Evolutionary conservation across 2,888 invertebrate species (phyloP).

Genomic region (Pemphredon lugubris): DNA sequence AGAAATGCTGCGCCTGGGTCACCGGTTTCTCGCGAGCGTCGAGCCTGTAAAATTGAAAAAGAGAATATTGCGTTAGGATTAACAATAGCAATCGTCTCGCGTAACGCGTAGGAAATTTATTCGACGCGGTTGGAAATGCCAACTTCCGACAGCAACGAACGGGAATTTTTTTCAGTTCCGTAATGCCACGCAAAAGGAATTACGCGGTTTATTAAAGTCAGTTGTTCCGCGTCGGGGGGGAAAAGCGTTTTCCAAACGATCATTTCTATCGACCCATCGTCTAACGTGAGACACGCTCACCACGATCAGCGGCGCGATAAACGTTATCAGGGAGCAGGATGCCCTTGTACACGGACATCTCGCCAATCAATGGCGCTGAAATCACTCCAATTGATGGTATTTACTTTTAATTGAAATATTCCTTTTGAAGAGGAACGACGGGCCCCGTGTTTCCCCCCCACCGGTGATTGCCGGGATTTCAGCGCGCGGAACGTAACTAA

Average conservation of each 20-base stretch:
- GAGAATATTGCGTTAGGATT: not conserved
- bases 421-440: not conserved
- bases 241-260: not conserved
- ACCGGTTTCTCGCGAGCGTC: slow-evolving; percentile 93
- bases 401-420: not conserved
- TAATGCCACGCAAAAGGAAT: slow-evolving; percentile 33
- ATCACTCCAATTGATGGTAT: not conserved
- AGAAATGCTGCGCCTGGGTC: slow-evolving; percentile 91
- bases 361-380: slow-evolving; percentile 10
- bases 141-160: not conserved
- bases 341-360: no score
- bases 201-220: slow-evolving; percentile 18
- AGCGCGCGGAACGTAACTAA: not conserved
- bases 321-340: slow-evolving; percentile 20
- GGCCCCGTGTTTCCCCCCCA: no score
- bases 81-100: no score
- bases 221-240: not conserved
- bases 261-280: not conserved
- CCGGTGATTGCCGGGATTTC: no score
- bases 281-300: no score
- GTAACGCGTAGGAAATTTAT: no score
- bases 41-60: slow-evolving; percentile 85
- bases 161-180: not conserved
- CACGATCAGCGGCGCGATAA: slow-evolving; percentile 15
- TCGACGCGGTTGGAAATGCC: no score